Evolutionary conservation across 2,113 vertebrate genomes (phyloP), one percentile per base, ranked within the genome.

Genomic region (Neolamprologus variostigma): DNA sequence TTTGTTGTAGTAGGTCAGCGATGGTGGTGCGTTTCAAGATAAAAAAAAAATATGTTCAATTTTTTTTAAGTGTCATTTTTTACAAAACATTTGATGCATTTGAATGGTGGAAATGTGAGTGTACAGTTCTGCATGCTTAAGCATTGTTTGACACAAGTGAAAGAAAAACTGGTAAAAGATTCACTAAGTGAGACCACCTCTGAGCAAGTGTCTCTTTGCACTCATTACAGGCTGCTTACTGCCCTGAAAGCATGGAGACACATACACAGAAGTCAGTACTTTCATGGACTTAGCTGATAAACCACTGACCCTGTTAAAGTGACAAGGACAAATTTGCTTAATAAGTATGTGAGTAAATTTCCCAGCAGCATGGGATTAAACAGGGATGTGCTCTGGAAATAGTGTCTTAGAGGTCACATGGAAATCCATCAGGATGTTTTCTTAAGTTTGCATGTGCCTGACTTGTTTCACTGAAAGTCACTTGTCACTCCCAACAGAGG

Each of bases 1-100:
- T 91, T 89, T 90, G 92, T 93, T 94, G 91, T 91, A 21, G 87
- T 83, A 78, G 83, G 55, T 83, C 85, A 87, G 80, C 61, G 79
- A 89, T 79, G 76, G 53, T 79, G 42, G 81, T 83, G 86, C 5
- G 0, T 81, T 90, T 84, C 5, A 21, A n/a, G 16, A 40, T 66
- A 16, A n/a, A 89, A 73, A 28, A 37, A 73, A 35, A 35, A 71
- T 2, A 8, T 47, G 71, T 76, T 26, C 1, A 28, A 7, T 14
- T 6, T 45, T 42, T 23, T 21, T 26, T 26, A 45, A 47, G 23
- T 47, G 14, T 82, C 2, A 9, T 61, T 47, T 78, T 78, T 66
- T 8, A 9, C 17, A 10, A 13, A 78, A 85, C 79, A 5, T 19
- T n/a, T 51, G 2, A n/a, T 33, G 21, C 47, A n/a, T 28, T n/a